Evolutionary conservation across 92 coral and sea anemone genomes (phyloP), one percentile per base, ranked within the genome.

Genomic region (Epizoanthus illoricatus): DNA sequence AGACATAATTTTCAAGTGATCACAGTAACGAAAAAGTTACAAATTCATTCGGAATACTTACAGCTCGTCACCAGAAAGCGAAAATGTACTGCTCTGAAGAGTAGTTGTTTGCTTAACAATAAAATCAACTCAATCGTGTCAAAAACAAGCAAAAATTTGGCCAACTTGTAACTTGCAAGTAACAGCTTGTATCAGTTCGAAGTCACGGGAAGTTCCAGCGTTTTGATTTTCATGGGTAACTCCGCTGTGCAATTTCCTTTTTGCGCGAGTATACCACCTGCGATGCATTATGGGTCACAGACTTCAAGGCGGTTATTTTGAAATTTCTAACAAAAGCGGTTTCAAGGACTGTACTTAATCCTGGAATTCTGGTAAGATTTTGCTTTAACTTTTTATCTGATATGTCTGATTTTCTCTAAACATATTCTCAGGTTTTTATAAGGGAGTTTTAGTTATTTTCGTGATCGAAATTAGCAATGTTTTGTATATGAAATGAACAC

Each of bases 171-270:
- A 8, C 1, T 9, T 64, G n/a, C 10, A 20, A n/a, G n/a, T n/a
- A n/a, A 20, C 69, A 8, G 69, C 28, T 24, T 64, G 18, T 10
- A 45, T 45, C 52, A 7, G 52, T 45, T 45, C 52, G 10, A 45
- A 45, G 16, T 52, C 70, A 56, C 80, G 80, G 80, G 80, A 74
- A 74, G 80, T 74, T 2, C 36, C 17, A 6, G 65, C 12, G 52
- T 1, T 52, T 52, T 54, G 5, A 33, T 24, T 23, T 19, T 23
- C 63, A 74, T 56, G 63, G 49, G 80, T 55, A 74, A 40, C 54
- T 21, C 80, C 80, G 80, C 80, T 74, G 80, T 56, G 58, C 80
- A 2, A 56, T 74, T 74, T 74, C 80, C 80, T 67, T 41, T 74
- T 56, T 60, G 65, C 3, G 18, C 65, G 19, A 0, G 65, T 18